phyloP scores from a whole-genome alignment of 1,140 invertebrate genomes.

The Philopotamus ludificatus region DNA sequence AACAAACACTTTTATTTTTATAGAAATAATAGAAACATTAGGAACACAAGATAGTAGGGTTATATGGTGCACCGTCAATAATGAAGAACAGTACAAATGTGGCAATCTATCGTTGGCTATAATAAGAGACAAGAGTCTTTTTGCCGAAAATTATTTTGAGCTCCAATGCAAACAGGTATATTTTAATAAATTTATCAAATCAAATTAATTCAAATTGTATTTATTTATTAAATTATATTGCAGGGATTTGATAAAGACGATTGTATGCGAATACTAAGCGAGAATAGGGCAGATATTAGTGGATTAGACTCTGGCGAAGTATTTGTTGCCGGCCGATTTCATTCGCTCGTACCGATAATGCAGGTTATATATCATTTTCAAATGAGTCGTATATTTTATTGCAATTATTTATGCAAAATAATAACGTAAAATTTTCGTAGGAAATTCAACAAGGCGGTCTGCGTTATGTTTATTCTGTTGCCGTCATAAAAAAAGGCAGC shows the following conservation, averaged over 20 bases:
- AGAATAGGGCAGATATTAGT: slow-evolving; percentile 79
- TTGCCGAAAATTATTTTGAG: slow-evolving; percentile 63
- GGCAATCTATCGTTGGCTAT: slow-evolving; percentile 66
- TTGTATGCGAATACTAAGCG: slow-evolving; percentile 76
- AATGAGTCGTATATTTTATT: background rate
- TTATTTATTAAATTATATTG: slow-evolving; percentile 35
- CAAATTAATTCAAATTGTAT: slow-evolving; percentile 10
- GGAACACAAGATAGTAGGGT: too few species aligned
- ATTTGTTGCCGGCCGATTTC: slow-evolving; percentile 87
- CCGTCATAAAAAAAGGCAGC: slow-evolving; percentile 73
- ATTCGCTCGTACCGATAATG: slow-evolving; percentile 88
- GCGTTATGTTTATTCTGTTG: slow-evolving; percentile 77
- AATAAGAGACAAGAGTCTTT: slow-evolving; percentile 62
- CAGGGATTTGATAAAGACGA: slow-evolving; percentile 76
- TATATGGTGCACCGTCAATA: slow-evolving; percentile 76
- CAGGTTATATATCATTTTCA: slow-evolving; percentile 54
- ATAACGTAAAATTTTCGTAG: slow-evolving; percentile 14
- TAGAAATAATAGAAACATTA: too few species aligned
- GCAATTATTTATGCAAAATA: background rate
- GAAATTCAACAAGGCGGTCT: slow-evolving; percentile 48
- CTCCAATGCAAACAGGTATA: slow-evolving; percentile 63
- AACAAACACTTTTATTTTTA: too few species aligned
- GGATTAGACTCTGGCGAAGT: slow-evolving; percentile 90
- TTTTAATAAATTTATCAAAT: slow-evolving; percentile 16
- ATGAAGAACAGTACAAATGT: slow-evolving; percentile 75